phyloP scores from a whole-genome alignment of 2,797 vertebrate species.

The Gila robusta region DNA sequence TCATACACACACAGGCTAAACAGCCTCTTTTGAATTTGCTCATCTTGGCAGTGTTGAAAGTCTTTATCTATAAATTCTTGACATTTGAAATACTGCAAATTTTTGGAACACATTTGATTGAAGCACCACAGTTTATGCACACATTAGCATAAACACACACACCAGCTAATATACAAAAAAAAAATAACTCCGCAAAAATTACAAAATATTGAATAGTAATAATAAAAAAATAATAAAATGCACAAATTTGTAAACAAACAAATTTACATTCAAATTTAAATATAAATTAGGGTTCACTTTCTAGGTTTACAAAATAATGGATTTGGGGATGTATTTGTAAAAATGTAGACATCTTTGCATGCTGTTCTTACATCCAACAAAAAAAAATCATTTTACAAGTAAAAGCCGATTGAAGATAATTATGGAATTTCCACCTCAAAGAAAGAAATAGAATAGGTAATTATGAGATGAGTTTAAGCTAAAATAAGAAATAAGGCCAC shows the following conservation, averaged over 20 bases:
- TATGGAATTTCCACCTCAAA: neutral
- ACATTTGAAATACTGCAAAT: conserved; percentile 25
- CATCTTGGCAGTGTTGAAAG: conserved; percentile 4
- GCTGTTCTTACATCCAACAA: neutral
- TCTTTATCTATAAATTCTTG: conserved; percentile 11
- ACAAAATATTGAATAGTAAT: neutral
- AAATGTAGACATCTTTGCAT: neutral
- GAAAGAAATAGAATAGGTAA: neutral
- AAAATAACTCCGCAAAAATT: neutral
- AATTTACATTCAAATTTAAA: neutral
- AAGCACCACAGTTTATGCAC: neutral
- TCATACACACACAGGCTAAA: conserved; percentile 9
- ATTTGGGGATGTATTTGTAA: neutral
- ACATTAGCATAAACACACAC: conserved; percentile 8
- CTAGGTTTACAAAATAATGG: neutral
- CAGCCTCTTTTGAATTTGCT: conserved; percentile 20
- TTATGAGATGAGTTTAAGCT: neutral
- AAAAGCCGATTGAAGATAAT: neutral
- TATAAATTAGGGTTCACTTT: neutral
- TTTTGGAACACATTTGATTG: conserved; percentile 18
- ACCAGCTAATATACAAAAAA: neutral
- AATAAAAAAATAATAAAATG: neutral
- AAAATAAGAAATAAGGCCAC: neutral
- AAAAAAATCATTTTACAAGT: neutral
- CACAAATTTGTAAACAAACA: conserved; percentile 4